Base-by-base conservation (phyloP, 1,140 invertebrate species). In the Vanessa tameamea region DNA sequence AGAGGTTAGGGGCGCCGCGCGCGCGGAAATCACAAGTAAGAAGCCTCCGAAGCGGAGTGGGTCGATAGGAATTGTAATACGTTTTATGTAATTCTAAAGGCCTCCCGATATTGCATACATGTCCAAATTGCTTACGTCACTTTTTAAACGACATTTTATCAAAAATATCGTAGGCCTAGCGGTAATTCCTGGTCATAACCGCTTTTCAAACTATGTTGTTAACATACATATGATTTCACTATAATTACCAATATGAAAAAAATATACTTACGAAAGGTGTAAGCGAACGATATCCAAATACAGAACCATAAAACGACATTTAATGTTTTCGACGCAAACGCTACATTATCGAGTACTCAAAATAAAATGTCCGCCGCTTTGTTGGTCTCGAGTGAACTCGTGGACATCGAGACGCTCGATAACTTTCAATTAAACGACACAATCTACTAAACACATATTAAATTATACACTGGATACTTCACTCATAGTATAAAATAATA, bases 311-410 rank as follows among this genome's bases (percentile, higher is more conserved):
- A 91, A 92, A 91, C 87, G 87, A 90, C 90, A 92, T 92, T 85
- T 87, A 91, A 92, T 91, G 84, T 91, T 91, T 91, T 91, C 91
- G 86, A 93, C 87, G 87, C 91, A 92, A 92, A 89, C 89, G 91
- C 92, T 93, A 93, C 92, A 93, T 93, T 92, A 91, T 93, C 91
- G 90, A 92, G 89, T 92, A 93, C 90, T 93, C 90, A 92, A 93
- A 93, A 93, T 93, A 93, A 93, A 92, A 93, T 93, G 92, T 93
- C 92, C 91, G 92, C 92, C 92, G 92, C 92, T 93, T 91, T 92
- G 92, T 92, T 92, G 91, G 91, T 92, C 87, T 88, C 90, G 87
- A 92, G 83, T 92, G 90, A 92, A 92, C 91, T 92, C 90, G 92
- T 92, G 90, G 92, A 92, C 89, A 92, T 89, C 87, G 86, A 89